Base-by-base conservation (phyloP, 2,113 vertebrate species). In the Myocastor coypus region DNA sequence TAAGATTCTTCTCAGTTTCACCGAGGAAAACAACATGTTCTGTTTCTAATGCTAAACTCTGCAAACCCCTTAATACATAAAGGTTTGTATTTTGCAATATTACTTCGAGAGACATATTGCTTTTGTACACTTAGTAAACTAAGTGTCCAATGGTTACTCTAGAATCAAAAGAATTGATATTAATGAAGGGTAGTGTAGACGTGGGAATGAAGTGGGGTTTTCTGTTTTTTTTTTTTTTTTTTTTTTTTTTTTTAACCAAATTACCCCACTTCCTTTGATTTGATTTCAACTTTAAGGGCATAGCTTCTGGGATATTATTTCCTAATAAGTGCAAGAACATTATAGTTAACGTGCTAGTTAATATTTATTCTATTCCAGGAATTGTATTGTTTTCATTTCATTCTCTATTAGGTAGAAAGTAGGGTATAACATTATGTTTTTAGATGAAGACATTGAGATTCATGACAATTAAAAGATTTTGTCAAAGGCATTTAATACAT, bases 21-120 rank as follows among this genome's bases (percentile, higher is more conserved):
- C 16, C 46, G 32, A 87, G 13, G n/a, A 59, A 87, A 87, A 57
- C n/a, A n/a, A 40, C 20, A 50, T 22, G 37, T 88, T 85, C 40
- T 37, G 3, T 40, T 59, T 66, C 19, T 73, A 46, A 37, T 12
- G 13, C 30, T 92, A 63, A 91, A 95, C 3, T 19, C 14, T 55
- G 4, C 17, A 77, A 77, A 34, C 20, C 46, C 32, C 7, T 83
- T 64, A 42, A 8, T 10, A 71, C 0, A 4, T 52, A 68, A 83
- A 8, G 59, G 69, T 55, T 89, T 52, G 28, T 37, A 59, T 87
- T 96, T 96, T n/a, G 52, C 46, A 37, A 50, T 78, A 89, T 57
- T 34, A 40, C 1, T 61, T 32, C 28, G 26, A 71, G 52, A 59
- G 12, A 11, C 46, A 87, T 82, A 40, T 7, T 42, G 22, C 10